Evolutionary conservation across 2,113 vertebrate species (phyloP), one percentile per base, ranked within the genome.

Genomic region (Campylorhamphus procurvoides): DNA sequence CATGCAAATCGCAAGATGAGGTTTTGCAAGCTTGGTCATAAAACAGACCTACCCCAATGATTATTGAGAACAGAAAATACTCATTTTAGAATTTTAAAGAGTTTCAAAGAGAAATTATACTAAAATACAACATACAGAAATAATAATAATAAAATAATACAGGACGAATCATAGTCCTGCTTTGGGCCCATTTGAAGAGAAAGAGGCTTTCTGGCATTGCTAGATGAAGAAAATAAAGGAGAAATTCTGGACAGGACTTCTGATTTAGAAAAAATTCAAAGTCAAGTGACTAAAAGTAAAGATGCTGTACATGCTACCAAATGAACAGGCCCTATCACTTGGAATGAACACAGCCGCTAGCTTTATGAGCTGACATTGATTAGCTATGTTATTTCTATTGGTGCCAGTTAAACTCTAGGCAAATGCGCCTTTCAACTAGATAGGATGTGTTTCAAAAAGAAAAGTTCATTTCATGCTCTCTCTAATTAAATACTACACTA

Each of bases 311-410:
- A 56, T 49, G 33, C 18, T 69, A 95, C 37, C 29, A 52, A 52
- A 55, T 42, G 75, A 93, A 94, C 5, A 31, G 64, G 71, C 95
- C 59, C 37, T 94, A 78, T 49, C 49, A 60, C 42, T 88, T 92
- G 44, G 85, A 93, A 96, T 93, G 27, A 95, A 69, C 66, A 63
- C 8, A 87, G 72, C 68, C 39, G 77, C 89, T 71, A 87, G 29
- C 69, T 96, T 94, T 72, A 80, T 50, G 60, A 75, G 79, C 90
- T 69, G 80, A 91, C 35, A 87, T 92, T 96, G 96, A 96, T 91
- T 73, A 76, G 56, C 76, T 58, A 64, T 58, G 52, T 90, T 83
- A 63, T 44, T 92, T 77, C 80, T 91, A 76, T 18, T 93, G 60
- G 77, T 94, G 64, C 42, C 62, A 88, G 77, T 80, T 75, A 87